These are phyloP conservation scores for Amphiprion ocellaris DNA, from an alignment of 2,113 vertebrate species.

Conservation along the genomic window DNA sequence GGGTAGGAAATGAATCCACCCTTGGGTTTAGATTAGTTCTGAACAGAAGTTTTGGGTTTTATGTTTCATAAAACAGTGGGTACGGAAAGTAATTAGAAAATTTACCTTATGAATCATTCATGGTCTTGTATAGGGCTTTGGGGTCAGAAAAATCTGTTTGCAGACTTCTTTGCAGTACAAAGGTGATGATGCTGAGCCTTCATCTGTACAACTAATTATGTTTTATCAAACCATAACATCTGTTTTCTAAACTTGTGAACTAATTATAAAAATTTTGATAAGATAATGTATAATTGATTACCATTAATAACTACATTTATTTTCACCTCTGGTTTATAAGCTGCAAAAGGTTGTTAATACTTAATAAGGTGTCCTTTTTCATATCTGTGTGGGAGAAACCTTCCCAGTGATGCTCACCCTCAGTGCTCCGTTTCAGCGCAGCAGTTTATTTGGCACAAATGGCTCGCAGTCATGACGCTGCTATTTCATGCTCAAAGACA, in stretches of 20 bases:
- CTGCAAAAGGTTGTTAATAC: too few relatives aligned
- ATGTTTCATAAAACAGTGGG: constrained; percentile 33
- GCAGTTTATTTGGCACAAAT: background rate
- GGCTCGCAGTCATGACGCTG: background rate
- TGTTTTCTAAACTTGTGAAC: background rate
- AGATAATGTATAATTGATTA: background rate
- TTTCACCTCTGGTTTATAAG: background rate
- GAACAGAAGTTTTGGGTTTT: constrained; percentile 12
- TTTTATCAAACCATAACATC: background rate
- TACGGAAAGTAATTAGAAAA: constrained; percentile 43
- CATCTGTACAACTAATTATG: background rate
- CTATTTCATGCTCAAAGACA: constrained; percentile 7
- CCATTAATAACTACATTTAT: background rate
- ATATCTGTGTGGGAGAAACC: background rate
- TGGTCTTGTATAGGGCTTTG: constrained; percentile 15
- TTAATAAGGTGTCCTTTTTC: too few relatives aligned
- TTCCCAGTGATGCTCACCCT: background rate
- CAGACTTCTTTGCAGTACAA: constrained; percentile 25
- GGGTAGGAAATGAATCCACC: constrained; percentile 36
- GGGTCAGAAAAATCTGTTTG: background rate
- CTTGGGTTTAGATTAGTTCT: constrained; percentile 51
- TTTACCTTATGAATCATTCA: constrained; percentile 58
- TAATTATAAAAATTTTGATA: background rate
- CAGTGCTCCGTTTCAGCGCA: background rate
- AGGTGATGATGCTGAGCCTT: constrained; percentile 14